phyloP scores from a whole-genome alignment of 2,113 vertebrate species.

The Mixornis gularis region DNA sequence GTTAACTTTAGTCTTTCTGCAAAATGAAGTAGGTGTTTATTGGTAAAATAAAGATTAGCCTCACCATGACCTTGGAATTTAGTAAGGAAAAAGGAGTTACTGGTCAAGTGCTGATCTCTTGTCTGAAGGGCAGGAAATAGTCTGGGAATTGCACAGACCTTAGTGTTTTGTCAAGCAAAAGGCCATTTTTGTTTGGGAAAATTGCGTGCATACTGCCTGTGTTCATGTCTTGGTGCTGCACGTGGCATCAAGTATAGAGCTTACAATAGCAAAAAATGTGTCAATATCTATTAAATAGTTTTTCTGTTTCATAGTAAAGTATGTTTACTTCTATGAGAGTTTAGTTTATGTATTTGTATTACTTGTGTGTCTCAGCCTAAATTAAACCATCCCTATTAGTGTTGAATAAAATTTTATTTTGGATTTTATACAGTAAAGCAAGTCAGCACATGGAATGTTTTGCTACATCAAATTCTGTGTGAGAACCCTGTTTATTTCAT shows the following conservation, averaged over 20 bases:
- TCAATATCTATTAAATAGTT: neutral
- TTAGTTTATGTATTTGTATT: neutral
- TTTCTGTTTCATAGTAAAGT: neutral
- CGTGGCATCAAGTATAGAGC: neutral
- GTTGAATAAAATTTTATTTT: neutral
- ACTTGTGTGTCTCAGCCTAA: neutral
- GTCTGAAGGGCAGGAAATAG: neutral
- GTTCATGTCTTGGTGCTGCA: neutral
- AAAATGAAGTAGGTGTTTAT: neutral
- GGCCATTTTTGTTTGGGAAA: neutral
- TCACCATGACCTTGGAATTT: neutral
- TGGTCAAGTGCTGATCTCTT: neutral
- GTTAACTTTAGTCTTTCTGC: neutral
- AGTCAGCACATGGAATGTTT: neutral
- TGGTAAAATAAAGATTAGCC: conserved; percentile 15
- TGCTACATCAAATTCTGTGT: neutral
- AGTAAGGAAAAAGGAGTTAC: neutral
- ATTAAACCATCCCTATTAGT: neutral
- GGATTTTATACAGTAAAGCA: neutral
- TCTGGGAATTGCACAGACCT: neutral
- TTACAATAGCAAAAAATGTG: neutral
- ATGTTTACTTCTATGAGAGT: neutral
- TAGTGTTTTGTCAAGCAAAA: neutral
- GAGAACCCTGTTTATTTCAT: neutral
- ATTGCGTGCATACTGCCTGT: neutral